phyloP scores from a whole-genome alignment of 2,797 vertebrate species.

The Coendou prehensilis region DNA sequence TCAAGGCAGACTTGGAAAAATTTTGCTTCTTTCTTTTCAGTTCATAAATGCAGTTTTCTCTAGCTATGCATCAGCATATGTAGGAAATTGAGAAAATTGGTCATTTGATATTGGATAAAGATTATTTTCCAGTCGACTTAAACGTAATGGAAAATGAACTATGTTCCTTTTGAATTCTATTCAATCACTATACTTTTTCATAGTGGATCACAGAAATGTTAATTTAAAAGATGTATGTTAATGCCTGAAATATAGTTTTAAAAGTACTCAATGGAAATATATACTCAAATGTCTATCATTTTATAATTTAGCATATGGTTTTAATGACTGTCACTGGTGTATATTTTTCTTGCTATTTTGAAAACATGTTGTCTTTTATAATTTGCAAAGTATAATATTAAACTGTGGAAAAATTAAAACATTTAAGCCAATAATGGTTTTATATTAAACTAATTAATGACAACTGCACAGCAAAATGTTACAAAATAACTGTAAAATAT shows the following conservation, averaged over 20 bases:
- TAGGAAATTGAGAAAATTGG: neutral
- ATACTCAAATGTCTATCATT: neutral
- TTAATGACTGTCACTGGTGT: neutral
- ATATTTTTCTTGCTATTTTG: slow-evolving; percentile 3
- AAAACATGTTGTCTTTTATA: neutral
- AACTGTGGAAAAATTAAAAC: neutral
- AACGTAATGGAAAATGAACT: neutral
- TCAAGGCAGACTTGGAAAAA: neutral
- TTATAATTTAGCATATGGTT: neutral
- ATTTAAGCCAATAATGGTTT: neutral
- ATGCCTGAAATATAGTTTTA: neutral
- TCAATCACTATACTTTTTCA: slow-evolving; percentile 48
- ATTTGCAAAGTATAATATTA: slow-evolving; percentile 37
- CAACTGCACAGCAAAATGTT: neutral
- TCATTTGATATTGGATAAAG: neutral
- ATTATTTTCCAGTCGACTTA: slow-evolving; percentile 27
- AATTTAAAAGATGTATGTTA: slow-evolving; percentile 34
- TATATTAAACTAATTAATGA: neutral
- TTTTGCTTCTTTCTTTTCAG: neutral
- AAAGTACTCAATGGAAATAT: neutral
- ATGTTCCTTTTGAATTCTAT: slow-evolving; percentile 8
- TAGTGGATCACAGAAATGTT: neutral
- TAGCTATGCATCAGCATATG: neutral
- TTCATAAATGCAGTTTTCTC: neutral
- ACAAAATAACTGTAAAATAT: neutral